These are phyloP conservation scores for Otis tarda DNA, from an alignment of 2,113 vertebrate genomes.

Conservation along the genomic window DNA sequence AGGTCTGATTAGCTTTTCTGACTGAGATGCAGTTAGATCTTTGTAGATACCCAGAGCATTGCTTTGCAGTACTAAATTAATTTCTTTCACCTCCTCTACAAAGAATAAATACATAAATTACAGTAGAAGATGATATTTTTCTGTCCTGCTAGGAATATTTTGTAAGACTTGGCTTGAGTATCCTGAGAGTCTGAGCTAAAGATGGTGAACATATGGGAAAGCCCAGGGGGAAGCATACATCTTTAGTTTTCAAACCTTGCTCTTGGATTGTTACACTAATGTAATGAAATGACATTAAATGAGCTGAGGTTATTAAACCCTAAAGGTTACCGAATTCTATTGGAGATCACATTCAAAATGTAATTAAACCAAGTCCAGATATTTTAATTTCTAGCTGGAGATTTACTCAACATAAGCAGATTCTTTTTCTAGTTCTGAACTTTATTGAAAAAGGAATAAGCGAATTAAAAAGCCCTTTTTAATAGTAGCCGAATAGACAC, in stretches of 20 bases:
- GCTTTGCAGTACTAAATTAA: background rate
- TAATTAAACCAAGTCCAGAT: constrained; percentile 29
- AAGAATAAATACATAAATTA: background rate
- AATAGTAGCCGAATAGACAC: constrained; percentile 54
- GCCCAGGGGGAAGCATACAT: background rate
- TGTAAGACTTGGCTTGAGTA: constrained; percentile 5
- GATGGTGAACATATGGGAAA: constrained; percentile 36
- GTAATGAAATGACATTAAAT: constrained; percentile 39
- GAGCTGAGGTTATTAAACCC: constrained; percentile 50
- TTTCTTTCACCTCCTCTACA: background rate
- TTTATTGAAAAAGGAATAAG: background rate
- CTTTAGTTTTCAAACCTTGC: constrained; percentile 23
- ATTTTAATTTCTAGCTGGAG: constrained; percentile 47
- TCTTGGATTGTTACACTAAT: background rate
- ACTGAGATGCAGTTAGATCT: background rate
- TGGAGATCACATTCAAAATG: constrained; percentile 44
- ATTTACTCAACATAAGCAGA: background rate
- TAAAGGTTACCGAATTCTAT: background rate
- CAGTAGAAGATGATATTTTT: background rate
- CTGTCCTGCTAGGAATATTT: background rate
- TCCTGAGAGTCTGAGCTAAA: constrained; percentile 18
- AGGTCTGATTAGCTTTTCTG: background rate
- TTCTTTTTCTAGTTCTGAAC: constrained; percentile 5
- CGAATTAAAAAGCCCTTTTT: background rate
- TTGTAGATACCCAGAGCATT: background rate